phyloP scores from a whole-genome alignment of 2,113 vertebrate genomes.

The Lathamus discolor region DNA sequence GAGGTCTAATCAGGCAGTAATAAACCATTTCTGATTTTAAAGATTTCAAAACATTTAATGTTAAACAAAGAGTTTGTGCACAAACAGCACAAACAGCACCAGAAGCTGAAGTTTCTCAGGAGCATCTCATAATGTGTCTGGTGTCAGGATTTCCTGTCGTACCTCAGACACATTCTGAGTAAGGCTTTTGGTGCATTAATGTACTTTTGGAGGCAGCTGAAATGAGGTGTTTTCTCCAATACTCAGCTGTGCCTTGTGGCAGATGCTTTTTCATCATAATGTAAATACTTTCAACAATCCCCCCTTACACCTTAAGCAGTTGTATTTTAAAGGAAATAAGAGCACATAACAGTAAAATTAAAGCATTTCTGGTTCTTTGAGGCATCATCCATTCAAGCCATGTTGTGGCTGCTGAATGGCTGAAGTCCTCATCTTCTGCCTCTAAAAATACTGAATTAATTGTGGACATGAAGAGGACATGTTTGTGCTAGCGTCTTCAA shows the following conservation, averaged over 20 bases:
- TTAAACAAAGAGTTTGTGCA: not conserved
- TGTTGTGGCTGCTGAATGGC: not conserved
- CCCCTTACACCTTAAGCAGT: not conserved
- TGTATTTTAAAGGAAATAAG: not conserved
- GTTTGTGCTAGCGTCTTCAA: not conserved
- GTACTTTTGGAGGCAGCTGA: not conserved
- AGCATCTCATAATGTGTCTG: fast-evolving
- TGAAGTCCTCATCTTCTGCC: not conserved
- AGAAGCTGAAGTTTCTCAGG: not conserved
- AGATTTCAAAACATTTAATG: not conserved
- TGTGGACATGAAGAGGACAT: not conserved
- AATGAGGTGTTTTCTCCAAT: not conserved
- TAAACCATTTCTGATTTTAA: not conserved
- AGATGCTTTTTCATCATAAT: not conserved
- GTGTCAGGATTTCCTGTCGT: not conserved
- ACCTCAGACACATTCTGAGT: fast-evolving
- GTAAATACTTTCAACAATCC: not conserved
- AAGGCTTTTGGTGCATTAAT: not conserved
- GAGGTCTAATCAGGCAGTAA: not conserved
- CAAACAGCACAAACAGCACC: not conserved
- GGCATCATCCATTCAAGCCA: not conserved
- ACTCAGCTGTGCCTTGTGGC: not conserved
- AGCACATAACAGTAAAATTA: not conserved
- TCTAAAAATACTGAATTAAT: not conserved
- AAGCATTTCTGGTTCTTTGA: not conserved